Percentiles rank a stretch among this genome's conserved stretches.
Conservation (phyloP, 1,140 invertebrate genomes). For the Ips nitidus region DNA sequence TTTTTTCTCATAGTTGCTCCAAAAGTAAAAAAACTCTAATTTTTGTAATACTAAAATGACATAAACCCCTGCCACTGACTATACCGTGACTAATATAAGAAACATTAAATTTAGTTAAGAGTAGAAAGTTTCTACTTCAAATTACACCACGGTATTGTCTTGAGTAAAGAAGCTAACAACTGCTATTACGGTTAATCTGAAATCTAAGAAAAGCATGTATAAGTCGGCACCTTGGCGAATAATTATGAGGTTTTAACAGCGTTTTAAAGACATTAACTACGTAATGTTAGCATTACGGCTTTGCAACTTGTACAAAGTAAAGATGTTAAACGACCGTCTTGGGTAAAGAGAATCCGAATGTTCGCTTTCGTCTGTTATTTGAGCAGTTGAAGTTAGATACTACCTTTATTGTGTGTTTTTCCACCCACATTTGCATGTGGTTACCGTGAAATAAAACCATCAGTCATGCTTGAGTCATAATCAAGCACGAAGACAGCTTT, state of each 20-base stretch:
- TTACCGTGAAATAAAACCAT: background rate
- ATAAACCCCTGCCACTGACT: too few species aligned
- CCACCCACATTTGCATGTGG: background rate
- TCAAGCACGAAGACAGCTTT: slow-evolving; percentile 14
- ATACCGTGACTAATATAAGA: too few species aligned
- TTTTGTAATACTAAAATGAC: too few species aligned
- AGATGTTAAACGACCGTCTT: slow-evolving; percentile 34
- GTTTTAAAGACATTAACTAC: slow-evolving; percentile 31
- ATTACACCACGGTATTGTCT: background rate
- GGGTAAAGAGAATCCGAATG: slow-evolving; percentile 13
- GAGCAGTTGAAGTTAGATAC: background rate
- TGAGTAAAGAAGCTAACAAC: slow-evolving; percentile 28
- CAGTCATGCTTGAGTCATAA: slow-evolving; percentile 11
- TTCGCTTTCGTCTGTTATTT: background rate
- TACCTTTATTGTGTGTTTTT: background rate
- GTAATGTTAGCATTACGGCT: slow-evolving; percentile 35
- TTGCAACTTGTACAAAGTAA: slow-evolving; percentile 36
- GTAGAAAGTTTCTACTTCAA: slow-evolving; percentile 21
- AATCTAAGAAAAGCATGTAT: slow-evolving; percentile 38
- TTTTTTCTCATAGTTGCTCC: too few species aligned
- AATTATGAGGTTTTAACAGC: slow-evolving; percentile 37
- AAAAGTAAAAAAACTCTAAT: too few species aligned
- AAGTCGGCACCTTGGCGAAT: slow-evolving; percentile 31
- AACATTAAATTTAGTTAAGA: slow-evolving; percentile 13
- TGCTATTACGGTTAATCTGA: slow-evolving; percentile 35